Evolutionary conservation across 2,888 invertebrate species (phyloP).

Genomic region (Pseudococcus longispinus): DNA sequence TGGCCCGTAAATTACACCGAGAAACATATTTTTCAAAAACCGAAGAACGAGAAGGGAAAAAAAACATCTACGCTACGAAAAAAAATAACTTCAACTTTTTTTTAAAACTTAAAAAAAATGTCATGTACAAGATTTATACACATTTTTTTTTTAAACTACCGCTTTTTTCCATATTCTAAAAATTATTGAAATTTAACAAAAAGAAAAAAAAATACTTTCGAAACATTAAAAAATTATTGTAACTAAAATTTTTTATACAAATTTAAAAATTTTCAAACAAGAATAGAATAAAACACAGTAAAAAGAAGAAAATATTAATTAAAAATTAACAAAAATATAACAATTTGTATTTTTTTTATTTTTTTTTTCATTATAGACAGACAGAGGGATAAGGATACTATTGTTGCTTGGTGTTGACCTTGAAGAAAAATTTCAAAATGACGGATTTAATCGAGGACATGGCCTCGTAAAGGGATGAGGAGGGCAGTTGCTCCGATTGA

Average conservation of each 20-base stretch:
- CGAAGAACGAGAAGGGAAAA: neutral
- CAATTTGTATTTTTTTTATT: neutral
- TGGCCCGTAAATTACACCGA: constrained; percentile 36
- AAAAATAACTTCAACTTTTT: constrained; percentile 38
- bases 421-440: neutral
- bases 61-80: constrained; percentile 17
- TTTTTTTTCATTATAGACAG: neutral
- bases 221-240: constrained; percentile 47
- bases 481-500: too few relatives aligned
- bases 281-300: constrained; percentile 33
- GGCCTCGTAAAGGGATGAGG: neutral
- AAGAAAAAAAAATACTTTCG: constrained; percentile 8
- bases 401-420: constrained; percentile 48
- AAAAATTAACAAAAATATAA: constrained; percentile 53
- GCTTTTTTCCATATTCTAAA: constrained; percentile 43
- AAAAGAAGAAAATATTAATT: constrained; percentile 35
- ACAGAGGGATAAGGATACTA: constrained; percentile 21
- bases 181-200: constrained; percentile 49
- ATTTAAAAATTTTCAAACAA: constrained; percentile 17
- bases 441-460: neutral
- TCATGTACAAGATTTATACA: constrained; percentile 50
- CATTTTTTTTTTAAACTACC: constrained; percentile 35
- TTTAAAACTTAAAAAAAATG: constrained; percentile 41
- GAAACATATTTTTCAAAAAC: neutral
- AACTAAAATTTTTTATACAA: constrained; percentile 39